Conservation (phyloP, 2,888 invertebrate genomes). For the Philonicus albiceps region DNA sequence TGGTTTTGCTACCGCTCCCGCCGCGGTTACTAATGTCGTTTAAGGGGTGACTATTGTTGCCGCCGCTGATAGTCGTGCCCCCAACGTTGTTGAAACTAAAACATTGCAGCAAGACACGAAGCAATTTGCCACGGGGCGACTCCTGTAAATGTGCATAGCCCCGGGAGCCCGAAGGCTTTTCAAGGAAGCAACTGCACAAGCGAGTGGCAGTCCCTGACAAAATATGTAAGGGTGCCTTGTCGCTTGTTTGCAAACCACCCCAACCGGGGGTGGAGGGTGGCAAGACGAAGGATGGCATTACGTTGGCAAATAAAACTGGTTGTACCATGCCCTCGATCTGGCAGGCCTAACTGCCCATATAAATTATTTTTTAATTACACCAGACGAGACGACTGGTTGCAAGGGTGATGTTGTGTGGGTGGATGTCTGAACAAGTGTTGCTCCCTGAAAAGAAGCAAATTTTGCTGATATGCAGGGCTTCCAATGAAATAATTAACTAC, state of each 20-base stretch:
- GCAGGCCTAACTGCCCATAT: background rate
- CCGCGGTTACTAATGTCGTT: background rate
- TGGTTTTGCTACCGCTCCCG: background rate
- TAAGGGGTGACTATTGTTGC: background rate
- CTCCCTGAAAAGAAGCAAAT: background rate
- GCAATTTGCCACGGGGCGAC: slow-evolving; percentile 5
- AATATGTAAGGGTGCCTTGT: background rate
- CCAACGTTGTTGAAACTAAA: background rate
- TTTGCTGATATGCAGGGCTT: background rate
- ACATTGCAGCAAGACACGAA: slow-evolving; percentile 36
- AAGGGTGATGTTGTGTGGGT: background rate
- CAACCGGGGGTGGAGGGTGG: background rate
- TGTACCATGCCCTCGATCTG: background rate
- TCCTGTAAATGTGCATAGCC: background rate
- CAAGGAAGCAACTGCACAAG: slow-evolving; percentile 1
- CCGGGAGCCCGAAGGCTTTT: background rate
- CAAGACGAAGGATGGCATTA: background rate
- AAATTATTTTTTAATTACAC: background rate
- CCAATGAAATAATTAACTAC: background rate
- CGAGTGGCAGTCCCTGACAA: background rate
- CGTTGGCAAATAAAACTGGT: background rate
- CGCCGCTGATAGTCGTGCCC: background rate
- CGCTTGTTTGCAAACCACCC: background rate
- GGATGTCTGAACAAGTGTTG: background rate
- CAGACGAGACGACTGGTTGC: background rate